Evolutionary conservation across 2,797 vertebrate genomes (phyloP).

Genomic region (Mycteria americana): DNA sequence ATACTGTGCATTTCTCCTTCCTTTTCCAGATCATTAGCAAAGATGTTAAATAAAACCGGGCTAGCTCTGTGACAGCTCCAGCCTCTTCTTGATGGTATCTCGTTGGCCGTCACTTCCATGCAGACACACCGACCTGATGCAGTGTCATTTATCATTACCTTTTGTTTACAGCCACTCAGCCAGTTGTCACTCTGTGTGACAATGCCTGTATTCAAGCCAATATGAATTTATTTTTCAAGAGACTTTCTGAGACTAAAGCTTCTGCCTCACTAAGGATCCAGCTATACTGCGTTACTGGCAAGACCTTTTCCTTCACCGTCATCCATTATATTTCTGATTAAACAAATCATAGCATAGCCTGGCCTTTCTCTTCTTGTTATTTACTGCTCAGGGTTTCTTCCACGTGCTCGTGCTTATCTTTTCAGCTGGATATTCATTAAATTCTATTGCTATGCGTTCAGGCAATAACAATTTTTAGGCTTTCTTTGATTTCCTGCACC

Average conservation of each 20-base stretch:
- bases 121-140: neutral
- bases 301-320: neutral
- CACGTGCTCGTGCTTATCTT: neutral
- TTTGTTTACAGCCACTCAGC: conserved; percentile 61
- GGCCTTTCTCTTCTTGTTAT: neutral
- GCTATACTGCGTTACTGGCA: neutral
- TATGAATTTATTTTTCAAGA: conserved; percentile 43
- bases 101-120: neutral
- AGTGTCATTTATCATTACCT: conserved; percentile 60
- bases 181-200: conserved; percentile 47
- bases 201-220: conserved; percentile 29
- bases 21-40: conserved; percentile 47
- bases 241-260: neutral
- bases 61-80: conserved; percentile 6
- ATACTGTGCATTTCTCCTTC: neutral
- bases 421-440: neutral
- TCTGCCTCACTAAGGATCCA: neutral
- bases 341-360: neutral
- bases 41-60: conserved; percentile 1
- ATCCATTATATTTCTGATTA: neutral
- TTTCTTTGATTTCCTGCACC: neutral
- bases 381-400: neutral
- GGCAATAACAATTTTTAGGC: neutral
- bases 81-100: conserved; percentile 1
- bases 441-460: neutral